Evolutionary conservation across 2,797 vertebrate species (phyloP).

Genomic region (Martes flavigula): DNA sequence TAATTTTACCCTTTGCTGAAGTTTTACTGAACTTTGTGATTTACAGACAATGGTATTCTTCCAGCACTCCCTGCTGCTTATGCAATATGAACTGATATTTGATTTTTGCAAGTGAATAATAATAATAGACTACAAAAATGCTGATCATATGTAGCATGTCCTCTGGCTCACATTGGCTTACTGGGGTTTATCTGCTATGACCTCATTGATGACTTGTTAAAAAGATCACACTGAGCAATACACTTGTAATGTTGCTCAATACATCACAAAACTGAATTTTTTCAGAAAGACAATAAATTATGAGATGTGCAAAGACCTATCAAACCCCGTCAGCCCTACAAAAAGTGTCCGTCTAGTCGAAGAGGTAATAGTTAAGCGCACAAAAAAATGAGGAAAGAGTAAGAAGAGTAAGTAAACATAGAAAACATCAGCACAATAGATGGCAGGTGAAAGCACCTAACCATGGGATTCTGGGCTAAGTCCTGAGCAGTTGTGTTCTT

Average conservation of each 20-base stretch:
- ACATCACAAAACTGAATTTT: background rate
- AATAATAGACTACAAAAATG: background rate
- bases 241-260: background rate
- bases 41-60: background rate
- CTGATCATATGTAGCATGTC: background rate
- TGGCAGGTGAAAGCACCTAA: background rate
- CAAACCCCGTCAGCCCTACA: background rate
- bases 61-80: background rate
- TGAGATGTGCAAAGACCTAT: background rate
- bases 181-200: background rate
- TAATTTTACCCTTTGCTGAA: background rate
- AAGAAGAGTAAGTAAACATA: background rate
- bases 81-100: background rate
- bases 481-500: background rate
- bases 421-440: background rate
- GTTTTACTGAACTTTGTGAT: background rate
- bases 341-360: background rate
- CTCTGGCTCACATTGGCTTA: background rate
- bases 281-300: background rate
- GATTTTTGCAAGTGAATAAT: background rate
- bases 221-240: background rate
- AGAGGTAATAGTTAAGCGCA: background rate
- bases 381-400: background rate
- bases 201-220: background rate
- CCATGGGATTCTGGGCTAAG: background rate